Evolutionary conservation across 2,113 vertebrate genomes (phyloP).

Genomic region (Laticauda colubrina): DNA sequence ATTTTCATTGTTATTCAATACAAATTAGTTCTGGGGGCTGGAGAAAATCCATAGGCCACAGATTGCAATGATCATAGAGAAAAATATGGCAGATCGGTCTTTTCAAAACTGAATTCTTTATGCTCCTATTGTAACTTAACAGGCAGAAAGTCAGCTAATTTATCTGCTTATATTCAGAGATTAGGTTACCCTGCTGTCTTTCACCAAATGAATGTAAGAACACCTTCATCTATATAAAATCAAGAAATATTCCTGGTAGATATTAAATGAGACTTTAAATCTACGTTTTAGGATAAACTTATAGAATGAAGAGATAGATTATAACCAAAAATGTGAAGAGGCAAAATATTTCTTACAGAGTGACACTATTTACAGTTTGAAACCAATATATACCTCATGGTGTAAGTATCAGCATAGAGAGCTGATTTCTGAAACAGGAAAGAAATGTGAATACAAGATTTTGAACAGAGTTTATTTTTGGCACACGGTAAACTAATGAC

Average conservation of each 20-base stretch:
- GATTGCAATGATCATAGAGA: not conserved
- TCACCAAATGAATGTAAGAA: not conserved
- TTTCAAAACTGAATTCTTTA: not conserved
- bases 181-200: not conserved
- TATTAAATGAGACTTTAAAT: not conserved
- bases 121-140: not conserved
- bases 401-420: constrained; percentile 1
- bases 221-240: not conserved
- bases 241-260: not conserved
- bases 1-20: not conserved
- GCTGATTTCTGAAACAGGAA: not conserved
- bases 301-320: not conserved
- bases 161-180: not conserved
- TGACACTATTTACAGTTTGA: constrained; percentile 9
- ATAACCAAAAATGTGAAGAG: not conserved
- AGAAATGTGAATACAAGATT: constrained; percentile 13
- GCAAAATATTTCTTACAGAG: not conserved
- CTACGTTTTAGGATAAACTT: not conserved
- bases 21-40: not conserved
- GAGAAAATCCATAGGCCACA: not conserved
- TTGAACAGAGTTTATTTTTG: not conserved
- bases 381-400: not conserved
- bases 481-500: not conserved
- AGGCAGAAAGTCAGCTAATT: not conserved
- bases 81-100: not conserved